Evolutionary conservation across 2,797 vertebrate genomes (phyloP).

Genomic region (Antrozous pallidus): DNA sequence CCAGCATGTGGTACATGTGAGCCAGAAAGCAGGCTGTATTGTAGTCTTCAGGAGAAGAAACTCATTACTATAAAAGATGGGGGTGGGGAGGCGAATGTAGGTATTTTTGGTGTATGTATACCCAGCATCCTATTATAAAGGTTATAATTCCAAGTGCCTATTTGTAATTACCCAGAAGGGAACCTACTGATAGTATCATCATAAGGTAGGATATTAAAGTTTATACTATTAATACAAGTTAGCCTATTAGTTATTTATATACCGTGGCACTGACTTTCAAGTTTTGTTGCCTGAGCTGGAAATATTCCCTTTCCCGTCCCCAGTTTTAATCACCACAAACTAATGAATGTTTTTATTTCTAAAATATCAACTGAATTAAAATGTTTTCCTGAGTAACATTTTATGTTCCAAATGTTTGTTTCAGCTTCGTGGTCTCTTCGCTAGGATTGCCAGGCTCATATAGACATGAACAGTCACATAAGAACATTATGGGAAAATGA

Average conservation of each 20-base stretch:
- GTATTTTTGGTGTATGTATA: not conserved
- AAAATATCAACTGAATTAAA: not conserved
- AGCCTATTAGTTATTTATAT: not conserved
- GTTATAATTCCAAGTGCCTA: not conserved
- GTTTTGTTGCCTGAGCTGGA: not conserved
- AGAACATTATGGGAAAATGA: not conserved
- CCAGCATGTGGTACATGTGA: conserved; percentile 29
- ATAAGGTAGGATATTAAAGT: not conserved
- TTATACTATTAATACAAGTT: not conserved
- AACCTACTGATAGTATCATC: not conserved
- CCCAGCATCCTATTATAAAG: not conserved
- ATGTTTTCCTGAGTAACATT: not conserved
- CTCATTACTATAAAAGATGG: not conserved
- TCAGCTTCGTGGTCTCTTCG: not conserved
- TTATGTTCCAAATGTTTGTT: not conserved
- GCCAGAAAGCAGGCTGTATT: conserved; percentile 44
- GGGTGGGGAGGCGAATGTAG: not conserved
- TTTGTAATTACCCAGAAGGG: not conserved
- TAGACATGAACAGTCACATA: fast-evolving
- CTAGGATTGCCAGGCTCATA: not conserved
- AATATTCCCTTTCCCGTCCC: not conserved
- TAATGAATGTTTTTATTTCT: conserved; percentile 1
- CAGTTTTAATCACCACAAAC: not conserved
- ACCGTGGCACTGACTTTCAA: not conserved
- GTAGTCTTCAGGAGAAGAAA: conserved; percentile 33